Evolutionary conservation across 2,797 vertebrate genomes (phyloP), one percentile per base, ranked within the genome.

Genomic region (Hippoglossus hippoglossus): DNA sequence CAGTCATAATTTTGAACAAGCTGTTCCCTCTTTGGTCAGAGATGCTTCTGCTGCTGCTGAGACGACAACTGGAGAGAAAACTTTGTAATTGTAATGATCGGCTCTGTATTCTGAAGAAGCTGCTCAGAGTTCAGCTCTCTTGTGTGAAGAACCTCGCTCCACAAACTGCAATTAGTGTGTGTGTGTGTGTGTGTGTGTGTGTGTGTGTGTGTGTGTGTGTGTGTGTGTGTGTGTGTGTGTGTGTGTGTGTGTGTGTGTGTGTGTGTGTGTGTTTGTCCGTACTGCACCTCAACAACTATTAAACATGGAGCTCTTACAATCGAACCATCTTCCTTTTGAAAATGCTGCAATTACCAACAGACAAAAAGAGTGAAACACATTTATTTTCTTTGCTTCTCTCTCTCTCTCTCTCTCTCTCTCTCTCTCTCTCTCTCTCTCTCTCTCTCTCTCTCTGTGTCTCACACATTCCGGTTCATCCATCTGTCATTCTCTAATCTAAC

Each of bases 21-120:
- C 55, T 58, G 66, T 68, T 56, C 49, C 51, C 1, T 72, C 49
- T 57, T 28, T 22, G n/a, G 19, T 71, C 34, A 8, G 34, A 36
- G 28, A 31, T 31, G 28, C 28, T 28, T 28, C 28, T 31, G 7
- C 6, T 64, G 46, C 0, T 54, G 24, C n/a, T n/a, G 10, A 34
- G 18, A 5, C 28, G 34, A 36, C 47, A 1, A 0, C 50, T 49
- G 46, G 57, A 31, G 56, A 61, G 41, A 11, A 71, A 59, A 28
- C 26, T 18, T 19, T n/a, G n/a, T n/a, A 21, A 51, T 9, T 41
- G n/a, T 71, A 83, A 82, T 72, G 53, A 80, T 71, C 54, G 59
- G 50, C 54, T 85, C 63, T 62, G 63, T 67, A 77, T 79, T 73
- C 67, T 58, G n/a, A 44, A 68, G 73, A 66, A 56, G 54, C 58